Evolutionary conservation across 2,888 invertebrate genomes (phyloP).

Genomic region (Acrobasis consociella): DNA sequence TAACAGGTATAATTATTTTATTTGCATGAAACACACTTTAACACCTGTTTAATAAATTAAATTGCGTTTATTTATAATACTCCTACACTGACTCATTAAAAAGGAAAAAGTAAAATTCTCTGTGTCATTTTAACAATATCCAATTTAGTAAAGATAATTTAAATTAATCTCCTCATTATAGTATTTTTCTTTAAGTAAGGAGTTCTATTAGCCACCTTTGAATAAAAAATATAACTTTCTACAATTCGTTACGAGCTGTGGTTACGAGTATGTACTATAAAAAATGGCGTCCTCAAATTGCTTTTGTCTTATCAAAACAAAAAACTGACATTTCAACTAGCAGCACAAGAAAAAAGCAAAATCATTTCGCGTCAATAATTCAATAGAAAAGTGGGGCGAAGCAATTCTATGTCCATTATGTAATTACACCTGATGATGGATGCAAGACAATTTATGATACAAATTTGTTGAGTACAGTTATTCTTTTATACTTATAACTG

Average conservation of each 20-base stretch:
- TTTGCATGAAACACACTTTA: too few relatives aligned
- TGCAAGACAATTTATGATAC: slow-evolving; percentile 37
- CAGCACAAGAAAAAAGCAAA: slow-evolving; percentile 6
- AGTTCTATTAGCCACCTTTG: neutral
- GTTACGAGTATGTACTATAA: neutral
- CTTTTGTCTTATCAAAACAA: neutral
- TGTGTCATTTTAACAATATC: too few relatives aligned
- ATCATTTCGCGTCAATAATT: slow-evolving; percentile 15
- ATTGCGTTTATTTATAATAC: too few relatives aligned
- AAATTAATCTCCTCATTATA: neutral
- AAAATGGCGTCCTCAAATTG: neutral
- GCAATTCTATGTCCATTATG: slow-evolving; percentile 22
- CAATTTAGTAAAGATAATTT: too few relatives aligned
- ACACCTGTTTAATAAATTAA: too few relatives aligned
- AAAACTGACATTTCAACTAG: slow-evolving; percentile 17
- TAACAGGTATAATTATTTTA: too few relatives aligned
- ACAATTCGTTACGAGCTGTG: too few relatives aligned
- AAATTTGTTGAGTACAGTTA: slow-evolving; percentile 36
- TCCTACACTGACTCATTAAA: too few relatives aligned
- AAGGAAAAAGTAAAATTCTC: too few relatives aligned
- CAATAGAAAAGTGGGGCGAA: slow-evolving; percentile 15
- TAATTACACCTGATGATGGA: slow-evolving; percentile 28
- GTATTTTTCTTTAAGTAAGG: neutral
- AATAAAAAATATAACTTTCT: neutral
- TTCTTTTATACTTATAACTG: slow-evolving; percentile 30